Conservation (phyloP, 37 sponge, comb jelly and placozoan genomes). For the Axinella damicornis region DNA sequence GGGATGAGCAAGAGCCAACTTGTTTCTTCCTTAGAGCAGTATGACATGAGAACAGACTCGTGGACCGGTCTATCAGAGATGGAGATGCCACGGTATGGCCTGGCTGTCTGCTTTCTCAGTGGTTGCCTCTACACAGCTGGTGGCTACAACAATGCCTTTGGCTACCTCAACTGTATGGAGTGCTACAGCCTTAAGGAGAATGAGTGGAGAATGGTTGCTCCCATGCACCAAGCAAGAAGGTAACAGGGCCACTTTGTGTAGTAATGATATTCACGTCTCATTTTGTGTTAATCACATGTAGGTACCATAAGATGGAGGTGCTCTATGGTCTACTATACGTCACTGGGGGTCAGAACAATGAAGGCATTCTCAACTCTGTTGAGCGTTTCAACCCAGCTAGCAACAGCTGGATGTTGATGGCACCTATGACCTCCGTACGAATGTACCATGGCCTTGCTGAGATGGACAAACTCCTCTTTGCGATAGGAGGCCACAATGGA, state of each 20-base stretch:
- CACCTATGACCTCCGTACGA: slow-evolving; percentile 26
- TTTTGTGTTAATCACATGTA: slow-evolving; percentile 8
- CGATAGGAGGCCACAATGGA: slow-evolving; percentile 73
- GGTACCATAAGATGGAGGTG: slow-evolving; percentile 45
- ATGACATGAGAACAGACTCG: slow-evolving; percentile 8
- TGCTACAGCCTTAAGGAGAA: slow-evolving; percentile 45
- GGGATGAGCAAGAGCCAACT: slow-evolving; percentile 35
- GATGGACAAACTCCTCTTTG: slow-evolving; percentile 35
- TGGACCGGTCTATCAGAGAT: slow-evolving; percentile 38
- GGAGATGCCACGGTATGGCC: slow-evolving; percentile 24
- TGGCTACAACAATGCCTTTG: slow-evolving; percentile 26
- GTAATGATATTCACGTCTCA: background rate
- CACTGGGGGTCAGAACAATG: slow-evolving; percentile 45
- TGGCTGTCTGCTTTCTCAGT: slow-evolving; percentile 37
- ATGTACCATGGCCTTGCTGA: slow-evolving; percentile 65
- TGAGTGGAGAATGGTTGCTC: slow-evolving; percentile 38
- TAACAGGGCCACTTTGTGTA: background rate
- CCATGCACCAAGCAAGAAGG: slow-evolving; percentile 58
- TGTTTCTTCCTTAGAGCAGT: slow-evolving; percentile 45
- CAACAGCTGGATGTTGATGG: slow-evolving; percentile 42
- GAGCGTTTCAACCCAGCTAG: slow-evolving; percentile 57
- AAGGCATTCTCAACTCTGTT: slow-evolving; percentile 27
- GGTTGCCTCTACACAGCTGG: slow-evolving; percentile 51
- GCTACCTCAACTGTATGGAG: slow-evolving; percentile 13
- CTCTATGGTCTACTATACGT: slow-evolving; percentile 65